These are phyloP conservation scores for Poeciliopsis retropinna DNA, from an alignment of 2,113 vertebrate species.

Conservation along the genomic window DNA sequence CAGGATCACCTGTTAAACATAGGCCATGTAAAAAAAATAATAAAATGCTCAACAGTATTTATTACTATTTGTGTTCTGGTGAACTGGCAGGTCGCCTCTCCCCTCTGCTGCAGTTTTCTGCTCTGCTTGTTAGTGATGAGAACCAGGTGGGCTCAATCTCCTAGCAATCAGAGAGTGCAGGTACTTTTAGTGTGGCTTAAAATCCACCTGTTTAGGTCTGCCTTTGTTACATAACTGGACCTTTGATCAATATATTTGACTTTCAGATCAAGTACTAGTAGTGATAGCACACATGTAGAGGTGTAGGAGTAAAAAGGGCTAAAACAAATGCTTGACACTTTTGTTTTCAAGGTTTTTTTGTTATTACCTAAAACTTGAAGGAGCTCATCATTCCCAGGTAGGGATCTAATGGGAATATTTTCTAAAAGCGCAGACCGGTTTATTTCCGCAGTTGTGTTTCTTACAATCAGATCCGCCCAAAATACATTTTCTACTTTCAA, in stretches of 20 bases:
- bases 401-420: not conserved
- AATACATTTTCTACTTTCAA: not conserved
- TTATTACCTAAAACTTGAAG: not conserved
- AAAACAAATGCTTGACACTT: not conserved
- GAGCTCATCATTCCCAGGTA: not conserved
- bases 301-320: not conserved
- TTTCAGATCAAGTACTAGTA: not conserved
- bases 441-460: not conserved
- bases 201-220: no score
- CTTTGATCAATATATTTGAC: not conserved
- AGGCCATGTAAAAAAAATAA: no score
- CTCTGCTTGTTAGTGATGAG: no score
- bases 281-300: not conserved
- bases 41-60: no score
- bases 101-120: no score
- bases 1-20: no score
- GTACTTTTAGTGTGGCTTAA: no score
- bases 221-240: no score
- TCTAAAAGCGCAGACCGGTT: not conserved
- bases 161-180: no score
- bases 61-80: no score
- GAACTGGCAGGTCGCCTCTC: no score
- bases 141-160: no score
- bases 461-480: not conserved
- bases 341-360: not conserved